Evolutionary conservation across 2,888 invertebrate genomes (phyloP), one percentile per base, ranked within the genome.

Genomic region (Adela reaumurella): DNA sequence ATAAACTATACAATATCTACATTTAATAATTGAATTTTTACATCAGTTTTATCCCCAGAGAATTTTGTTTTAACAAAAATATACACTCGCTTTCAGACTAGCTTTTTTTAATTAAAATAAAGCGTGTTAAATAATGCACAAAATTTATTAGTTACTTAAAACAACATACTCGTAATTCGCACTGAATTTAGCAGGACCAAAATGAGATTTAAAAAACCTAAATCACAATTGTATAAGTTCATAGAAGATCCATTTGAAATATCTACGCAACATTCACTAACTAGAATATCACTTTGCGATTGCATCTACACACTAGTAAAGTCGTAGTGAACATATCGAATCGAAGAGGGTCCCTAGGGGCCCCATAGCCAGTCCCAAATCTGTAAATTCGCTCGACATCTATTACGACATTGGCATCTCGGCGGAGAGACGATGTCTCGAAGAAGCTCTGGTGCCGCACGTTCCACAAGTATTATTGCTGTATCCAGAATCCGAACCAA

Each of bases 401-500:
- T n/a, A 43, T 43, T 43, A 78, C 65, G 78, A 78, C 73, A 78
- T 71, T 28, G 77, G 78, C 52, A 78, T 77, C 64, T 78, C 78
- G 1, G 78, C 77, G 53, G 78, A 78, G 52, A 78, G 55, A 42
- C 78, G 67, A 61, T 78, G 78, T 52, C 76, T 66, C 11, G 79
- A 82, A 2, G 82, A 81, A 3, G 82, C 82, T 47, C 84, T 70
- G 1, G 85, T 84, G 11, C 87, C 87, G 53, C 84, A 84, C 0
- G 88, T 89, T 1, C 87, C 87, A 53, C 86, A 86, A 3, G 88
- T 89, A 60, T 88, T 87, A 68, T 92, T 90, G 67, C 91, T 92
- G 69, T 92, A 92, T 10, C 92, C 91, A 45, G 91, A 91, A 69
- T 92, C 92, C 8, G 91, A 91, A 24, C 91, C 91, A 56, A 91